Evolutionary conservation across 2,113 vertebrate species (phyloP), one percentile per base, ranked within the genome.

Genomic region (Chloropsis cyanopogon): DNA sequence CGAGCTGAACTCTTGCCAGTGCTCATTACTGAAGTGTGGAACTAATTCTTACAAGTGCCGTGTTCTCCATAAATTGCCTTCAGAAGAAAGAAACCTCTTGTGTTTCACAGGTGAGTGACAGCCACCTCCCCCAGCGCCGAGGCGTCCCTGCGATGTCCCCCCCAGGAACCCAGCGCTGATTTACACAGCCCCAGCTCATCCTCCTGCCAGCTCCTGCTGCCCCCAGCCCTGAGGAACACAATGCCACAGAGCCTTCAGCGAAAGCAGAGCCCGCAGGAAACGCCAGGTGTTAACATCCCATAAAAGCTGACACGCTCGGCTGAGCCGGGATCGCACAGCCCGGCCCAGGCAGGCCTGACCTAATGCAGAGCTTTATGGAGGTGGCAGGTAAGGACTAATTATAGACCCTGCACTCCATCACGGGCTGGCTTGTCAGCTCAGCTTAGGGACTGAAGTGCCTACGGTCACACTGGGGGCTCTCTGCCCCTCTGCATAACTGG

Each of bases 251-350:
- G 80, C 35, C 25, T 33, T 72, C 46, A 10, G 75, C 8, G 29
- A 73, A 26, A 83, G 14, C 69, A 42, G 69, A 80, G 92, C 91
- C 92, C 35, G 84, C 46, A 92, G 97, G 93, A 91, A 92, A 91
- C 44, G 22, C 53, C 97, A 96, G 96, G 95, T 97, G 97, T 86
- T 88, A 82, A 92, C 90, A 73, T 81, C 61, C 87, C 68, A 85
- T 96, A 93, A 96, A 91, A 82, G 39, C 91, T 68, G 88, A 66
- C 79, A 82, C 9, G 71, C 89, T 66, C 15, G 81, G 92, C 44
- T 31, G 93, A 79, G 78, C 37, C 1, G 4, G 26, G 69, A 86
- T 57, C 18, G 91, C 94, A 53, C 88, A 54, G 91, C 57, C 52
- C 0, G 21, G 93, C 78, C 61, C 57, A 15, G 18, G 79, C n/a